Evolutionary conservation across 2,888 invertebrate species (phyloP).

Genomic region (Drosophila pseudotakahashii): DNA sequence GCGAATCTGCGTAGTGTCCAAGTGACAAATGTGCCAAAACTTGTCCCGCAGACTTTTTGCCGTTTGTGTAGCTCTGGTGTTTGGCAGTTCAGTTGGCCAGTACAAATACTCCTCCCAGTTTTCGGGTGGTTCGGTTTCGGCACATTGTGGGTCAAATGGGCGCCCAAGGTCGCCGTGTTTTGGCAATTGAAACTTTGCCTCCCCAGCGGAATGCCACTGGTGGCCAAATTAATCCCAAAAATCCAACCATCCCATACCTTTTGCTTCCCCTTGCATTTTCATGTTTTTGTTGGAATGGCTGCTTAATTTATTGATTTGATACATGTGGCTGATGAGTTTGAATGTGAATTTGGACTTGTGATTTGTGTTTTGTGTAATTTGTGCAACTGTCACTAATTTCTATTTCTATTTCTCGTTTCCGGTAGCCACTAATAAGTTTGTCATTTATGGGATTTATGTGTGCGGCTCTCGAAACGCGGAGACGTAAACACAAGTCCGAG

Average conservation of each 20-base stretch:
- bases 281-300: neutral
- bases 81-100: neutral
- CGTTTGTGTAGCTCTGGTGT: neutral
- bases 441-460: constrained; percentile 23
- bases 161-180: constrained; percentile 54
- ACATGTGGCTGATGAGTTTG: neutral
- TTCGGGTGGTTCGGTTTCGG: constrained; percentile 3
- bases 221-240: constrained; percentile 28
- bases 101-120: neutral
- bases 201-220: constrained; percentile 42
- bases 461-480: constrained; percentile 4
- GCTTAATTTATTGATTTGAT: constrained; percentile 11
- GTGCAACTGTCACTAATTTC: neutral
- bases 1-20: constrained; percentile 35
- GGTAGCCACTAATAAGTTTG: constrained; percentile 56
- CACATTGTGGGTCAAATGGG: constrained; percentile 40
- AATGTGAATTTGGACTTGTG: neutral
- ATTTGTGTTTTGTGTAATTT: neutral
- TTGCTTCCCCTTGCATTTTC: neutral
- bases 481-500: constrained; percentile 7
- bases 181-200: constrained; percentile 54
- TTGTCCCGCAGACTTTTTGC: constrained; percentile 41
- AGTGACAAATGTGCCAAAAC: constrained; percentile 69
- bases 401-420: neutral
- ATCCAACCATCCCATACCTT: neutral